A percentile compares a stretch with the other conserved stretches of the same genome.
Evolutionary conservation across 2,888 invertebrate genomes (phyloP).

Genomic region (Fragum fragum): DNA sequence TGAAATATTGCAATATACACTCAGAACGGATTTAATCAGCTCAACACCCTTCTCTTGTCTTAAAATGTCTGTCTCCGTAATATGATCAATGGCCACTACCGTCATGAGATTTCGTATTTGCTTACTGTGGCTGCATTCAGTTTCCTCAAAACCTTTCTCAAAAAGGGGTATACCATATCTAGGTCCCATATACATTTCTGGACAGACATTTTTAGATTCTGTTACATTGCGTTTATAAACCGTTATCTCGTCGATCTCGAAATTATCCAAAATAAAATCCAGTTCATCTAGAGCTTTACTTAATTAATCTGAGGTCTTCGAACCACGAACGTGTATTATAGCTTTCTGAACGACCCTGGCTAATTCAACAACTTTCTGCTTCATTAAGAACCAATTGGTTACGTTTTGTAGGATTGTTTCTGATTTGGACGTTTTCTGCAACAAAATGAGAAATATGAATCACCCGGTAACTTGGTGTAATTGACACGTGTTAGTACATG

Average conservation of each 20-base stretch:
- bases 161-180: slow-evolving; percentile 69
- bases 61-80: neutral
- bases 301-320: slow-evolving; percentile 56
- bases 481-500: too few relatives aligned
- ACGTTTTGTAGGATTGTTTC: neutral
- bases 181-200: slow-evolving; percentile 67
- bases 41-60: neutral
- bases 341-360: slow-evolving; percentile 48
- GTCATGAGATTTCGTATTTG: slow-evolving; percentile 50
- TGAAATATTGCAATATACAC: neutral
- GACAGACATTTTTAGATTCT: slow-evolving; percentile 57
- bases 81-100: slow-evolving; percentile 28
- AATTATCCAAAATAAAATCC: slow-evolving; percentile 19
- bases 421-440: too few relatives aligned
- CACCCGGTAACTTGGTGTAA: too few relatives aligned
- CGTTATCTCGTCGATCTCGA: slow-evolving; percentile 30
- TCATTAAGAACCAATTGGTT: neutral
- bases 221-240: slow-evolving; percentile 14
- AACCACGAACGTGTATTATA: slow-evolving; percentile 59
- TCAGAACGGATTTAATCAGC: slow-evolving; percentile 2
- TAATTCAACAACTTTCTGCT: slow-evolving; percentile 12
- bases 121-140: slow-evolving; percentile 45
- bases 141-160: slow-evolving; percentile 68
- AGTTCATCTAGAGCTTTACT: slow-evolving; percentile 35
- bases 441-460: too few relatives aligned